Evolutionary conservation across 2,797 vertebrate genomes (phyloP).

Genomic region (Agapornis canus): DNA sequence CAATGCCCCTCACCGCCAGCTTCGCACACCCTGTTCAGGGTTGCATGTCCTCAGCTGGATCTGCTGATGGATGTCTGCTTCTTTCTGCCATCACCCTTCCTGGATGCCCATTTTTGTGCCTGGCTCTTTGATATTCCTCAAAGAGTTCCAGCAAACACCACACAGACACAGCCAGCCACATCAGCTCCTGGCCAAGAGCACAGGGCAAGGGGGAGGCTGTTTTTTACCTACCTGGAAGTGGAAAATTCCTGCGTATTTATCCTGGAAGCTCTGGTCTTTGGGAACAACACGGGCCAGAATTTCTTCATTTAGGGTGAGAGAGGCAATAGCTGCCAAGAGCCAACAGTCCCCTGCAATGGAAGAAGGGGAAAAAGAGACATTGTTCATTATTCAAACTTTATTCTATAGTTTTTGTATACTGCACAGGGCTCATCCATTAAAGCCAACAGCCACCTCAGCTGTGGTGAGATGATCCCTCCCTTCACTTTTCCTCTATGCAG

Average conservation of each 20-base stretch:
- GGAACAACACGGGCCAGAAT: conserved; percentile 86
- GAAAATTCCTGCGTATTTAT: conserved; percentile 89
- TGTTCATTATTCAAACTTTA: background rate
- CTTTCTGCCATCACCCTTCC: background rate
- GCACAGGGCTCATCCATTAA: background rate
- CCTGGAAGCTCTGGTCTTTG: conserved; percentile 84
- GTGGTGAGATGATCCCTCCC: background rate
- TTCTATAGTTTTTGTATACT: background rate
- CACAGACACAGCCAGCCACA: background rate
- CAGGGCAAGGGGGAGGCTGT: background rate
- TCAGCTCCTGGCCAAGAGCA: background rate
- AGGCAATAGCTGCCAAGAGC: conserved; percentile 90
- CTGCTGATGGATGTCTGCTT: background rate
- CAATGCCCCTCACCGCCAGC: background rate
- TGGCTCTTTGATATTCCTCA: background rate
- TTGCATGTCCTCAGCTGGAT: background rate
- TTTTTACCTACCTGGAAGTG: conserved; percentile 85
- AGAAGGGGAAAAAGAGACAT: background rate
- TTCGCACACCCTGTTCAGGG: background rate
- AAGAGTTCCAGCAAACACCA: background rate
- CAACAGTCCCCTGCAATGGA: conserved; percentile 87
- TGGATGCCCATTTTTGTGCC: background rate
- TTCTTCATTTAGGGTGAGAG: conserved; percentile 87
- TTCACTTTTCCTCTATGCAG: background rate
- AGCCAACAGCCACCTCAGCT: background rate